These are phyloP conservation scores for Notodonta ziczac DNA, from an alignment of 2,888 invertebrate species.

Conservation along the genomic window DNA sequence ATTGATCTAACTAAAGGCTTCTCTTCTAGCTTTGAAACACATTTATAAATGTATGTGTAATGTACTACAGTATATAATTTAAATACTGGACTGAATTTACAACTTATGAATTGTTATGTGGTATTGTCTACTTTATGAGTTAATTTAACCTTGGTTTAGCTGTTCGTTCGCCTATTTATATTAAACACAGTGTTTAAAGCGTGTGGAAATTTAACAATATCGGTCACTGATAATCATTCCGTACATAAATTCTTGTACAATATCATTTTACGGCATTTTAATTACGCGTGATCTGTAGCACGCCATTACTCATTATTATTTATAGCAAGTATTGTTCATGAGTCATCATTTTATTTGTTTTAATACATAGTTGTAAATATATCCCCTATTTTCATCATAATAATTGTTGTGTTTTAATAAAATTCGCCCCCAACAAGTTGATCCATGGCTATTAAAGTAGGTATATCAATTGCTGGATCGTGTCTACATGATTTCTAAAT, in stretches of 20 bases:
- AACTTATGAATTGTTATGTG: slow-evolving; percentile 30
- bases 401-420: slow-evolving; percentile 50
- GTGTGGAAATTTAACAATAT: neutral
- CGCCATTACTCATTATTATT: slow-evolving; percentile 73
- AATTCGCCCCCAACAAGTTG: neutral
- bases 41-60: neutral
- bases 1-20: no score
- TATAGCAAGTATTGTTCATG: slow-evolving; percentile 79
- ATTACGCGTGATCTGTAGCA: slow-evolving; percentile 61
- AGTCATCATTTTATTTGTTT: slow-evolving; percentile 77
- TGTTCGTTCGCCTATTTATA: slow-evolving; percentile 21
- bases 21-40: no score
- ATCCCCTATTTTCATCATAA: slow-evolving; percentile 83
- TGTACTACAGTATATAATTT: slow-evolving; percentile 11
- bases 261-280: slow-evolving; percentile 47
- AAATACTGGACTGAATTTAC: slow-evolving; percentile 38
- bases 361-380: slow-evolving; percentile 78
- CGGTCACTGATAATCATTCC: slow-evolving; percentile 53
- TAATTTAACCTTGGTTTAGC: slow-evolving; percentile 9
- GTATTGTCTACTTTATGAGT: slow-evolving; percentile 36
- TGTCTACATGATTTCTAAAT: no score
- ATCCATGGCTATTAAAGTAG: neutral
- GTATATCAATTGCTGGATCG: neutral
- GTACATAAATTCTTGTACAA: slow-evolving; percentile 58
- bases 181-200: neutral